phyloP scores from a whole-genome alignment of 2,888 invertebrate genomes.

The Tromatobia lineatoria region DNA sequence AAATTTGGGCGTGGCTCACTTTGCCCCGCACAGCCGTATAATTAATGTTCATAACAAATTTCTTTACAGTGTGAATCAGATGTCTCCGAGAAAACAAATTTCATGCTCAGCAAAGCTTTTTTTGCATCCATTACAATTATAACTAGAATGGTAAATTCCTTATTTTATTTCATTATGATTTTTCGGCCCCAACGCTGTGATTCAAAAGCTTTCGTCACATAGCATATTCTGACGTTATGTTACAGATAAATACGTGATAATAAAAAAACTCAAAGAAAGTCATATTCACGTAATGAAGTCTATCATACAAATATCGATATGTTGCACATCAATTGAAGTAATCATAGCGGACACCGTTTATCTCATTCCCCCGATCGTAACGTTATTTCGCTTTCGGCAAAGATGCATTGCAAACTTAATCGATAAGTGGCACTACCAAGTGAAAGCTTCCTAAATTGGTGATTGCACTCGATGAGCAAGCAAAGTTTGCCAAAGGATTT shows the following conservation, averaged over 20 bases:
- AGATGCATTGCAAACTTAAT: not conserved
- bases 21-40: too few species aligned
- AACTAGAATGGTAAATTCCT: too few species aligned
- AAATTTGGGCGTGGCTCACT: too few species aligned
- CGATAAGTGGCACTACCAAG: not conserved
- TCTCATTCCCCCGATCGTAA: not conserved
- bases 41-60: too few species aligned
- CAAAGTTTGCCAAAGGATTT: slow-evolving; percentile 40
- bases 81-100: too few species aligned
- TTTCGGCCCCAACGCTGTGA: not conserved
- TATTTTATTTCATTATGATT: not conserved
- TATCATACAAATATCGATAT: not conserved
- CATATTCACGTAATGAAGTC: not conserved
- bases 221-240: too few species aligned
- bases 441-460: slow-evolving; percentile 42
- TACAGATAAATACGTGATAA: not conserved
- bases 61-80: too few species aligned
- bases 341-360: not conserved
- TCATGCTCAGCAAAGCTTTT: too few species aligned
- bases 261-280: not conserved
- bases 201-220: not conserved
- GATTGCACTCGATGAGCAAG: slow-evolving; percentile 5
- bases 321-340: not conserved
- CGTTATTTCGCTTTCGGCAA: not conserved
- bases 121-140: too few species aligned